Evolutionary conservation across 2,113 vertebrate genomes (phyloP).

Genomic region (Chascanopsetta lugubris): DNA sequence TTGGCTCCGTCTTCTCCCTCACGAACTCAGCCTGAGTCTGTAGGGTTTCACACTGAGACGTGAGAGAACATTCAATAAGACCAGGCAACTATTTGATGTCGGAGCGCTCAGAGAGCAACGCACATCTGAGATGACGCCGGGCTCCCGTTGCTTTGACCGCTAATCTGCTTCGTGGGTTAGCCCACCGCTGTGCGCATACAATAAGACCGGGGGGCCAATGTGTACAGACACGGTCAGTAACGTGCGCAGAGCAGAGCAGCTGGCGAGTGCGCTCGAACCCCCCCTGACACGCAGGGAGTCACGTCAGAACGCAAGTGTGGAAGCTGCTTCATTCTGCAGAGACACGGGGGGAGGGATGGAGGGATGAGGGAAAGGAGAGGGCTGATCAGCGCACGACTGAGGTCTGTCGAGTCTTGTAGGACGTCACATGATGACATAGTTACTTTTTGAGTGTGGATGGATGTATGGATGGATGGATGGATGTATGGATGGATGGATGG

Average conservation of each 20-base stretch:
- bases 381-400: too few species aligned
- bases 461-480: too few species aligned
- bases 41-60: not conserved
- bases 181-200: conserved; percentile 58
- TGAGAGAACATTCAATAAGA: not conserved
- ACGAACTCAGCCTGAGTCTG: not conserved
- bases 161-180: conserved; percentile 27
- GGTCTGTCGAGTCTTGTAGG: not conserved
- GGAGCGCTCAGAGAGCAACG: conserved; percentile 9
- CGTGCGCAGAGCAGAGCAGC: not conserved
- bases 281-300: not conserved
- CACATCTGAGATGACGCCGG: conserved; percentile 27
- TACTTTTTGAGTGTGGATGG: too few species aligned
- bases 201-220: conserved; percentile 35
- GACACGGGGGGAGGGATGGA: not conserved
- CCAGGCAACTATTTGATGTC: conserved; percentile 16
- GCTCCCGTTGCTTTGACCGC: conserved; percentile 45
- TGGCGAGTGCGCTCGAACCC: not conserved
- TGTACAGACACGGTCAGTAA: not conserved
- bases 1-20: not conserved
- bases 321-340: not conserved
- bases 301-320: too few species aligned
- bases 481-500: too few species aligned
- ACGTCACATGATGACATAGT: too few species aligned
- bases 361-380: too few species aligned